A percentile compares a stretch with the other conserved stretches of the same genome.
Evolutionary conservation across 64 coral and sea anemone species (phyloP).

Genomic region (Porites australiensis): DNA sequence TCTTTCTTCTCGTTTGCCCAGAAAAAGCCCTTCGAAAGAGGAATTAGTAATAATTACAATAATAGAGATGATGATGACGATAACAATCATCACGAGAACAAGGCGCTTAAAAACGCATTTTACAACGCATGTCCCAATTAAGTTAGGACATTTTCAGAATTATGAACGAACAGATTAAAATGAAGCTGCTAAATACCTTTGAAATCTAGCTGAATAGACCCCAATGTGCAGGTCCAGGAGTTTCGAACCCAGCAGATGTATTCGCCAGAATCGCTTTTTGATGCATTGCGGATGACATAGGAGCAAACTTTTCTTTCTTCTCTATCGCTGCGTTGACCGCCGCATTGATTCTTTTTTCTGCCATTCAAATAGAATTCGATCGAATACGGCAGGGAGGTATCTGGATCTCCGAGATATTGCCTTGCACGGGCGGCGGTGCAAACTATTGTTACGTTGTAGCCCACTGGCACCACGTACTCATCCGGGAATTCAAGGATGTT

Average conservation of each 20-base stretch:
- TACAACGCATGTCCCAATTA: no score
- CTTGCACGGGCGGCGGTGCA: neutral
- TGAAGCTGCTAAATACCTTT: neutral
- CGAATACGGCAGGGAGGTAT: neutral
- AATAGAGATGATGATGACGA: no score
- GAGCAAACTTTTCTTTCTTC: constrained; percentile 13
- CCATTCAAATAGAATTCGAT: neutral
- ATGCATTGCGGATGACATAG: neutral
- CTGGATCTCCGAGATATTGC: neutral
- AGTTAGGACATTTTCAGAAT: no score
- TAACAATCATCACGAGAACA: no score
- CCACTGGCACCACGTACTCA: neutral
- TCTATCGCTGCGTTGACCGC: neutral
- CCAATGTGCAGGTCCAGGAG: neutral
- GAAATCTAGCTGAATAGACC: neutral
- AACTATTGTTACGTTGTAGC: neutral
- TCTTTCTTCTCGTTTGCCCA: no score
- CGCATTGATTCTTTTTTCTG: neutral
- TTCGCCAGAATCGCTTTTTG: neutral
- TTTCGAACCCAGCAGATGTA: neutral
- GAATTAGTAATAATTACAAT: no score
- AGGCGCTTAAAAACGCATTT: no score
- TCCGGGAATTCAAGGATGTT: neutral
- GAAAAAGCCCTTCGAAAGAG: no score
- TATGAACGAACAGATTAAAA: no score